These are phyloP conservation scores for Pycnonotus jocosus DNA, from an alignment of 2,113 vertebrate species.

Conservation along the genomic window DNA sequence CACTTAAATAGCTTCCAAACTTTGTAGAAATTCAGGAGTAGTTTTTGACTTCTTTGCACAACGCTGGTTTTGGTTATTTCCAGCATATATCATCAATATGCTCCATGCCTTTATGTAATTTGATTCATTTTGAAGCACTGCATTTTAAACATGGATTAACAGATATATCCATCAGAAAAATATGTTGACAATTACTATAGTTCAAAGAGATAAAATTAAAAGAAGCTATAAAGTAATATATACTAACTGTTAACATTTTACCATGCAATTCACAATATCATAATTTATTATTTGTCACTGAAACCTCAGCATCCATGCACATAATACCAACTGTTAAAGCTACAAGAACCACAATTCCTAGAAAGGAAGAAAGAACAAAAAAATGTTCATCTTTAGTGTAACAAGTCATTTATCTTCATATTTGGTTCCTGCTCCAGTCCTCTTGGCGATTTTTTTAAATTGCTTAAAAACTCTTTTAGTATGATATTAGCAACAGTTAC, in stretches of 20 bases:
- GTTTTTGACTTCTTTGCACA: background rate
- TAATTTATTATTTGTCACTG: background rate
- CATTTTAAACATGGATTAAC: background rate
- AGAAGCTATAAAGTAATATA: background rate
- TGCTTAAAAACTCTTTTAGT: background rate
- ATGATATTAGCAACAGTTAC: background rate
- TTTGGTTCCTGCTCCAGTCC: background rate
- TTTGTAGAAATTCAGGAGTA: background rate
- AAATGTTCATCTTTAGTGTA: background rate
- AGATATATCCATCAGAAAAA: background rate
- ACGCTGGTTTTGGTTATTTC: background rate
- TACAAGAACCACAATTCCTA: background rate
- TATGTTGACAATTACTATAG: background rate
- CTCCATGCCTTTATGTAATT: background rate
- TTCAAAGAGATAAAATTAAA: background rate
- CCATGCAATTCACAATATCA: background rate
- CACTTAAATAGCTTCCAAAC: background rate
- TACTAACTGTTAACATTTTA: background rate
- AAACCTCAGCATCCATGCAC: background rate
- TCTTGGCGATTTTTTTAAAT: background rate
- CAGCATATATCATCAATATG: background rate
- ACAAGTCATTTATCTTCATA: background rate
- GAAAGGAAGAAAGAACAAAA: background rate
- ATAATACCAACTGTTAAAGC: background rate
- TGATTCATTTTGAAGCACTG: background rate